Evolutionary conservation across 2,888 invertebrate genomes (phyloP), one percentile per base, ranked within the genome.

Genomic region (Sepiola atlantica): DNA sequence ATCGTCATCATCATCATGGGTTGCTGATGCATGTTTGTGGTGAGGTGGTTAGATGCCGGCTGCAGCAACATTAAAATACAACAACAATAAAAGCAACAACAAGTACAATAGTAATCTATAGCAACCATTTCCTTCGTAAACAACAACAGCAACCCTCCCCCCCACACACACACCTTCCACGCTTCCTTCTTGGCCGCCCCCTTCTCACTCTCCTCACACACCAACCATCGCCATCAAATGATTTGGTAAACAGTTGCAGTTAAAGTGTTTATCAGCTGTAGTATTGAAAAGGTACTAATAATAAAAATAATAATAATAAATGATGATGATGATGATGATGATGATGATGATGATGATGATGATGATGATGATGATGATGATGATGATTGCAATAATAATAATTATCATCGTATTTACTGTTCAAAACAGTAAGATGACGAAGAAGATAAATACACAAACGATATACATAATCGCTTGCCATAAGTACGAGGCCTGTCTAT

Each of bases 101-200:
- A 77, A 77, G 77, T 77, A 77, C 77, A 77, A 77, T 77, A n/a
- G 77, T 77, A 77, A 77, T 77, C 77, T 77, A n/a, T 77, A 77
- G 77, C 77, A 77, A 77, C 77, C 77, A 77, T 77, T 77, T 61
- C 61, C 61, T 77, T 77, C n/a, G 77, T 77, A 77, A 77, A 77
- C 77, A 77, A 77, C 77, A 77, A 77, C 77, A 32, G 4, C 77
- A 14, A n/a, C 77, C 14, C n/a, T 18, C 0, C 4, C 77, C 77
- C 14, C 45, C 45, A 45, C 45, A 45, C 45, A n/a, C 77, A n/a
- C n/a, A n/a, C n/a, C n/a, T n/a, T n/a, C n/a, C n/a, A n/a, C n/a
- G n/a, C n/a, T n/a, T n/a, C 14, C n/a, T 18, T 12, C 4, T n/a
- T n/a, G 14, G 20, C 77, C 2, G n/a, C 77, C 14, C n/a, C n/a